phyloP scores from a whole-genome alignment of 2,888 invertebrate species.

The Dichetophora obliterata region DNA sequence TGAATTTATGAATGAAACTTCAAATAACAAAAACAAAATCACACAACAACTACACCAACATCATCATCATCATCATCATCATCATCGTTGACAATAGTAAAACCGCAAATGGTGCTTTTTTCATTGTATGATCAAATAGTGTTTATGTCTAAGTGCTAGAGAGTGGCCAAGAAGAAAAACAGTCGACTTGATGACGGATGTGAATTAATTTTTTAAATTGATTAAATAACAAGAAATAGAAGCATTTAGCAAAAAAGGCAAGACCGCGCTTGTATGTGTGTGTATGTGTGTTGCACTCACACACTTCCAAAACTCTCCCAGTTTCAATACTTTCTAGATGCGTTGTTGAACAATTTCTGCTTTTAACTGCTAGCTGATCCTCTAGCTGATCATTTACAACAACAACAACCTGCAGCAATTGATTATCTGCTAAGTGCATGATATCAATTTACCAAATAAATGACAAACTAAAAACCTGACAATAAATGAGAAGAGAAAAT shows the following conservation, averaged over 20 bases:
- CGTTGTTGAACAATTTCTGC: not conserved
- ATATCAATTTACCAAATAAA: conserved; percentile 27
- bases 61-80: no score
- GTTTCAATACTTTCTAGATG: conserved; percentile 6
- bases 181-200: not conserved
- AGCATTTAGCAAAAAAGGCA: not conserved
- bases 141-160: not conserved
- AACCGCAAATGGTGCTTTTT: not conserved
- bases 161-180: not conserved
- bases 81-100: no score
- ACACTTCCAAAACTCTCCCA: not conserved
- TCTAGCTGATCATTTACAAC: not conserved
- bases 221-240: conserved; percentile 17
- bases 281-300: conserved; percentile 7
- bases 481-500: conserved; percentile 9
- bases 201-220: conserved; percentile 22
- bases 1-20: conserved; percentile 15
- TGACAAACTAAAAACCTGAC: conserved; percentile 12
- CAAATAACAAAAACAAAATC: no score
- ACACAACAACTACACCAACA: not conserved
- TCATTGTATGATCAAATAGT: not conserved
- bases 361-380: not conserved
- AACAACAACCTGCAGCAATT: not conserved
- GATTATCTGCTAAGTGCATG: conserved; percentile 23
- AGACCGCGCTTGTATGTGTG: not conserved